A percentile compares a stretch with the other conserved stretches of the same genome.
phyloP scores from a whole-genome alignment of 2,113 vertebrate species.

The Sorex fumeus region DNA sequence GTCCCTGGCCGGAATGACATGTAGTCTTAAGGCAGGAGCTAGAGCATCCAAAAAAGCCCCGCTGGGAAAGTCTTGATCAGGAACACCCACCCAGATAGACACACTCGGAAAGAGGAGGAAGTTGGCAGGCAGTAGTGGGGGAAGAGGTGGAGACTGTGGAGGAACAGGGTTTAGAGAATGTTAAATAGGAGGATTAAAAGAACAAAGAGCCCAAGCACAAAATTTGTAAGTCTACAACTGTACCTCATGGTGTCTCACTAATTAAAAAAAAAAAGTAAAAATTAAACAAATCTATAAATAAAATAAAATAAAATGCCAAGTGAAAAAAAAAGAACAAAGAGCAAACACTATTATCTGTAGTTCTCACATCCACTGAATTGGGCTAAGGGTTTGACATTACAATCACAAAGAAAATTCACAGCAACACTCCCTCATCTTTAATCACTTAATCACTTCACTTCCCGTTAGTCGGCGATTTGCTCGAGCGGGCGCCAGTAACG shows the following conservation, averaged over 20 bases:
- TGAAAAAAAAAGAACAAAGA: not conserved
- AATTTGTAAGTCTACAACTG: no score
- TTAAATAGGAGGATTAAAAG: not conserved
- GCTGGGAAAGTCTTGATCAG: not conserved
- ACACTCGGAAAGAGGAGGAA: accelerated
- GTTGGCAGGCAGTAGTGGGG: not conserved
- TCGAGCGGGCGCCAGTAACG: no score
- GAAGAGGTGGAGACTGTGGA: not conserved
- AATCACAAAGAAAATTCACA: not conserved
- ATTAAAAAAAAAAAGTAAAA: no score
- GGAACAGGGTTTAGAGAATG: not conserved
- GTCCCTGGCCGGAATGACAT: not conserved
- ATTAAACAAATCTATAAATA: no score
- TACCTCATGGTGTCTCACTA: no score
- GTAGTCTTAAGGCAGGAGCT: not conserved
- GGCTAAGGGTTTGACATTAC: not conserved
- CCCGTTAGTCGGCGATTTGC: no score
- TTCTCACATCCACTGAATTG: not conserved
- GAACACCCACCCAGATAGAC: not conserved
- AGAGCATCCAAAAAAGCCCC: not conserved
- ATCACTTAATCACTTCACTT: no score
- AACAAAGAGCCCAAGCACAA: not conserved
- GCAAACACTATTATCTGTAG: not conserved
- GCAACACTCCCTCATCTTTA: not conserved
- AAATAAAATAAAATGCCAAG: no score